phyloP scores from a whole-genome alignment of 1,140 invertebrate genomes.

The Drosophila asahinai region DNA sequence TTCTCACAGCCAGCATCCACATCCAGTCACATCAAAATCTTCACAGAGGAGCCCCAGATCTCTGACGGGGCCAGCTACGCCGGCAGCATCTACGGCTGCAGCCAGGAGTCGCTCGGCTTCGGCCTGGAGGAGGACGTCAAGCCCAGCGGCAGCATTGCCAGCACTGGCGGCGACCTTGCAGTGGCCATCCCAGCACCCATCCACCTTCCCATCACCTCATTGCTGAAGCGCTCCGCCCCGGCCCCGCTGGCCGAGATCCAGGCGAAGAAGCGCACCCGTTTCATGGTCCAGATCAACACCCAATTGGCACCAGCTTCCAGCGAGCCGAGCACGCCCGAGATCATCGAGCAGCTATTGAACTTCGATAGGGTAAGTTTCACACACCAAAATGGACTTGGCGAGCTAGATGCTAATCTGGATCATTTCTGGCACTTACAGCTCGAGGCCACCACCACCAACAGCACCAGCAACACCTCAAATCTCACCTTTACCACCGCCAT shows the following conservation, averaged over 20 bases:
- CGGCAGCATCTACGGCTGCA: slow-evolving; percentile 23
- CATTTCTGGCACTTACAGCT: slow-evolving; percentile 9
- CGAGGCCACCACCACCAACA: slow-evolving; percentile 15
- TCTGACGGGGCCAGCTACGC: slow-evolving; percentile 48
- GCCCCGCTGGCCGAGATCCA: slow-evolving; percentile 31
- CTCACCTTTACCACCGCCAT: slow-evolving; percentile 7
- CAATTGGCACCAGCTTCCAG: slow-evolving; percentile 3
- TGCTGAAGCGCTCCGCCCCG: slow-evolving; percentile 54
- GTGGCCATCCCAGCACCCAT: slow-evolving; percentile 22
- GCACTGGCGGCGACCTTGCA: slow-evolving; percentile 25
- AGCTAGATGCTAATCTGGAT: slow-evolving; percentile 13
- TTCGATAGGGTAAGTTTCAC: slow-evolving; percentile 42
- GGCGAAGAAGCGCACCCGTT: slow-evolving; percentile 47
- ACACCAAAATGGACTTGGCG: background rate
- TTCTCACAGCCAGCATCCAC: slow-evolving; percentile 32
- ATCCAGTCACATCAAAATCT: slow-evolving; percentile 42
- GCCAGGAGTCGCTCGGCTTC: slow-evolving; percentile 64
- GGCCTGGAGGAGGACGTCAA: slow-evolving; percentile 38
- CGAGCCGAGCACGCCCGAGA: slow-evolving; percentile 51
- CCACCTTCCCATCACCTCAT: slow-evolving; percentile 3
- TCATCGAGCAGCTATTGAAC: slow-evolving; percentile 50
- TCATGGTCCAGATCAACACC: slow-evolving; percentile 40
- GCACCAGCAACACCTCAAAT: slow-evolving; percentile 1
- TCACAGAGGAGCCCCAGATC: slow-evolving; percentile 50
- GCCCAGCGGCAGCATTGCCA: slow-evolving; percentile 15